Conservation (phyloP, 1,140 invertebrate species). For the Drosophila bipectinata region DNA sequence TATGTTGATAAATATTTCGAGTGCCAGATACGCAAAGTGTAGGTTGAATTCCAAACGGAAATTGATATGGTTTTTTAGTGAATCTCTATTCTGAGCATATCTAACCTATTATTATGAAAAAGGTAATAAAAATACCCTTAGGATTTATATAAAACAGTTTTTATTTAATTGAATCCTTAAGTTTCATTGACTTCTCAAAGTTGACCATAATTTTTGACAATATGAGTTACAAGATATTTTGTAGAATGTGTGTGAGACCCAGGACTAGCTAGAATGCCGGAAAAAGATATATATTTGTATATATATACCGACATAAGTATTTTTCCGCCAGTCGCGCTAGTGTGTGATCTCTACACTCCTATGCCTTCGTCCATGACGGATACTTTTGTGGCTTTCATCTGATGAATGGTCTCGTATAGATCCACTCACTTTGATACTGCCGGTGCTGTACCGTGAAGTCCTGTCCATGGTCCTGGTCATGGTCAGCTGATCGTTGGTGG, state of each 20-base stretch:
- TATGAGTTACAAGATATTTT: background rate
- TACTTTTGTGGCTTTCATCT: no score
- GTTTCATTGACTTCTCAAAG: background rate
- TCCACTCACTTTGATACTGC: background rate
- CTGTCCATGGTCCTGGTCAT: background rate
- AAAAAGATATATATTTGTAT: no score
- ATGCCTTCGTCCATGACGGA: no score
- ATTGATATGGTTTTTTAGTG: no score
- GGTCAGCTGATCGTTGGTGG: slow-evolving; percentile 19
- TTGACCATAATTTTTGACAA: slow-evolving; percentile 21
- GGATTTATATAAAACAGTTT: background rate
- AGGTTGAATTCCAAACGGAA: background rate
- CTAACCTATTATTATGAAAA: no score
- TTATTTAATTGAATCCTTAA: background rate
- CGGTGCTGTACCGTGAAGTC: background rate
- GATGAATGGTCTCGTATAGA: no score
- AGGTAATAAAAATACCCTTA: no score
- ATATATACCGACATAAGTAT: background rate
- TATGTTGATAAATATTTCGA: slow-evolving; percentile 28
- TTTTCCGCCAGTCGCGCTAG: background rate
- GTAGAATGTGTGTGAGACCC: background rate
- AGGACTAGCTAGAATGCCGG: slow-evolving; percentile 8
- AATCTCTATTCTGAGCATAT: no score
- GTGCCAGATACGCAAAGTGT: background rate
- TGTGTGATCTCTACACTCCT: background rate